Evolutionary conservation across 2,888 invertebrate species (phyloP).

Genomic region (Slavum lentiscoides): DNA sequence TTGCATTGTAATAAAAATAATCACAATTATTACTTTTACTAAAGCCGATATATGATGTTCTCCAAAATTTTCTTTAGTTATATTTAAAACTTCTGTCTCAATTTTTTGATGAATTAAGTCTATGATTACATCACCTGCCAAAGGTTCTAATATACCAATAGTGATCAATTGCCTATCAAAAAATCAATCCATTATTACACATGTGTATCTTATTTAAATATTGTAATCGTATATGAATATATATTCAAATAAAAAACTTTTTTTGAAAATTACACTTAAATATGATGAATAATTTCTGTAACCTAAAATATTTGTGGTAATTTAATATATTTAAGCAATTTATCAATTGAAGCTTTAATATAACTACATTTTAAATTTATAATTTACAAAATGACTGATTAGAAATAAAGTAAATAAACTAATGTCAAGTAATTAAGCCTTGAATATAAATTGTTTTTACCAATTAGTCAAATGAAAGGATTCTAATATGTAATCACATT

Average conservation of each 20-base stretch:
- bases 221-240: neutral
- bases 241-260: neutral
- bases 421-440: neutral
- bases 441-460: conserved; percentile 60
- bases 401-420: neutral
- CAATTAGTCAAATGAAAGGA: conserved; percentile 78
- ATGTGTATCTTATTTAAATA: neutral
- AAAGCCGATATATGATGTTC: conserved; percentile 76
- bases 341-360: neutral
- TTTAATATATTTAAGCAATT: neutral
- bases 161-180: conserved; percentile 67
- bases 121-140: conserved; percentile 83
- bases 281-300: neutral
- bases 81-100: conserved; percentile 78
- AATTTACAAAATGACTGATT: neutral
- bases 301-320: neutral
- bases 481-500: conserved; percentile 70
- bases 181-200: neutral
- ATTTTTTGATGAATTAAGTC: conserved; percentile 82
- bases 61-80: conserved; percentile 86
- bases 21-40: conserved; percentile 66
- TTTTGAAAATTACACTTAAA: neutral
- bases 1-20: neutral
- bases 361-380: neutral
- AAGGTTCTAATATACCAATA: conserved; percentile 76